Percentiles rank a stretch among this genome's conserved stretches.
These are phyloP conservation scores for Argyrosomus japonicus DNA, from an alignment of 2,113 vertebrate species.

Conservation along the genomic window DNA sequence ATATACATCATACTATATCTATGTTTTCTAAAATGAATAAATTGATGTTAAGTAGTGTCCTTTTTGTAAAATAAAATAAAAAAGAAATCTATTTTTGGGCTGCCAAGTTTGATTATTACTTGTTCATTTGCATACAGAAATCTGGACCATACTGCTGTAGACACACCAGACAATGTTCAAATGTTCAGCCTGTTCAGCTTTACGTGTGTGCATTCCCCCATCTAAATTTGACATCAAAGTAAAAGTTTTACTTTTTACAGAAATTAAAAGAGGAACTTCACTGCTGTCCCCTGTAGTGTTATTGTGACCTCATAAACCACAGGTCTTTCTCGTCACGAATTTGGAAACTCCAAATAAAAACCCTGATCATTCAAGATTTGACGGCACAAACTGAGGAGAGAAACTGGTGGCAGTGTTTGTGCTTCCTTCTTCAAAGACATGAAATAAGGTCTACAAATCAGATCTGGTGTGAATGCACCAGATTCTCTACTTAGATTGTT, in stretches of 20 bases:
- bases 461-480: neutral
- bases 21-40: slow-evolving; percentile 60
- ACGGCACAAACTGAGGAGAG: neutral
- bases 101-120: neutral
- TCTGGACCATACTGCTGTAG: neutral
- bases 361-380: neutral
- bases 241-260: neutral
- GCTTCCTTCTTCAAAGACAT: neutral
- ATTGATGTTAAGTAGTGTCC: neutral
- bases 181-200: neutral
- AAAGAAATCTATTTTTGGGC: neutral
- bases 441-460: neutral
- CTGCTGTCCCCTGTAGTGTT: neutral
- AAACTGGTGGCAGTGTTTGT: neutral
- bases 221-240: slow-evolving; percentile 6
- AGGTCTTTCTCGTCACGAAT: slow-evolving; percentile 6
- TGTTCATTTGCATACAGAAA: neutral
- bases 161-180: neutral
- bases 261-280: slow-evolving; percentile 33
- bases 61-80: slow-evolving; percentile 70
- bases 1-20: slow-evolving; percentile 29
- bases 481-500: neutral
- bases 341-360: neutral
- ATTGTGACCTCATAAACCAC: slow-evolving; percentile 36
- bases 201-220: accelerated